These are phyloP conservation scores for Pleuronectes platessa DNA, from an alignment of 2,113 vertebrate species.

Conservation along the genomic window DNA sequence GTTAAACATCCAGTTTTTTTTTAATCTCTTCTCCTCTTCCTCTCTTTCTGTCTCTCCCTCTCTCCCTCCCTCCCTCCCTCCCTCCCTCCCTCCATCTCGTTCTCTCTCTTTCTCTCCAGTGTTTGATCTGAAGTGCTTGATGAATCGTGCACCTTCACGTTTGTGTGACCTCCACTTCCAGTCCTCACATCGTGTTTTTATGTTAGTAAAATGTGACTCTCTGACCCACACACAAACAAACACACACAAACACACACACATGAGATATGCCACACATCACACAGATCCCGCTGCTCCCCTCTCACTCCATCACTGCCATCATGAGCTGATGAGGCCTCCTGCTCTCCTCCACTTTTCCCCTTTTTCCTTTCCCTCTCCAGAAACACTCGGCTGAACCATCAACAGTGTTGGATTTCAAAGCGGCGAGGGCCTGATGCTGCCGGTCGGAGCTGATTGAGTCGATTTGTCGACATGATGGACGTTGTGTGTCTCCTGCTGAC, in stretches of 20 bases:
- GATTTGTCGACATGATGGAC: slow-evolving; percentile 74
- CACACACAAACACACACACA: slow-evolving; percentile 13
- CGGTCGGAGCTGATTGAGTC: slow-evolving; percentile 62
- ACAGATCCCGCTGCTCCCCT: background rate
- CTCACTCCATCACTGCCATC: slow-evolving; percentile 36
- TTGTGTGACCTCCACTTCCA: slow-evolving; percentile 53
- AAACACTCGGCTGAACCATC: slow-evolving; percentile 57
- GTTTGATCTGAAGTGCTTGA: slow-evolving; percentile 36
- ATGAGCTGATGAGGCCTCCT: slow-evolving; percentile 48
- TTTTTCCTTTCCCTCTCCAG: slow-evolving; percentile 89
- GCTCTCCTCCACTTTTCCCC: slow-evolving; percentile 43
- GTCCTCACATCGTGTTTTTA: slow-evolving; percentile 15
- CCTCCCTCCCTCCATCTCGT: background rate
- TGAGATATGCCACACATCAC: background rate
- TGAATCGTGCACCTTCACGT: slow-evolving; percentile 53
- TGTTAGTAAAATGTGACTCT: background rate
- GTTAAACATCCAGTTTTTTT: slow-evolving; percentile 26
- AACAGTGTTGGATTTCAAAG: slow-evolving; percentile 77
- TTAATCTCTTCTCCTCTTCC: background rate
- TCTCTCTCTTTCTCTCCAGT: too few relatives aligned
- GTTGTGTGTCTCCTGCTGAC: slow-evolving; percentile 41
- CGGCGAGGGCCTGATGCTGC: slow-evolving; percentile 40
- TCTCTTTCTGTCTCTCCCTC: background rate
- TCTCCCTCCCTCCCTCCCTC: background rate
- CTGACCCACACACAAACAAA: slow-evolving; percentile 11